Evolutionary conservation across 2,888 invertebrate genomes (phyloP).

Genomic region (Anaspis maculata): DNA sequence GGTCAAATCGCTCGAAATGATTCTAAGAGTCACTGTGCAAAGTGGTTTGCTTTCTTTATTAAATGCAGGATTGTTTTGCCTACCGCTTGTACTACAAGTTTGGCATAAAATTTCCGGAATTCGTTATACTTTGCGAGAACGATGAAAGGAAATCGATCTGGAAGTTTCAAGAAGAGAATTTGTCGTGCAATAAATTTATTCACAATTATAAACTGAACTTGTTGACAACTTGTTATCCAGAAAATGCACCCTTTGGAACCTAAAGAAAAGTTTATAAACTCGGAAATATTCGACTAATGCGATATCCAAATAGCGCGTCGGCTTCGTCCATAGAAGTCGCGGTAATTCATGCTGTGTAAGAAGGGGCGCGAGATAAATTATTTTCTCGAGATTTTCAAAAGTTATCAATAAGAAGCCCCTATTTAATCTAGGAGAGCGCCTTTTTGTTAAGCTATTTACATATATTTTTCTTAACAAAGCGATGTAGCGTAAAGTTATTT

Average conservation of each 20-base stretch:
- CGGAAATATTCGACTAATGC: not conserved
- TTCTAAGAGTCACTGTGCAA: too few relatives aligned
- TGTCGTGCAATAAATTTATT: not conserved
- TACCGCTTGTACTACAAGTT: too few relatives aligned
- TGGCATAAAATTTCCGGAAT: too few relatives aligned
- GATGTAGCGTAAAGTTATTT: too few relatives aligned
- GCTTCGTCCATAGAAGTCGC: not conserved
- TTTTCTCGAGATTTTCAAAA: not conserved
- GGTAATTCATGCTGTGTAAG: not conserved
- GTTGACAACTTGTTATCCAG: not conserved
- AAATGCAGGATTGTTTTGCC: too few relatives aligned
- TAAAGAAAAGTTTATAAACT: not conserved
- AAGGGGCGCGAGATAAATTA: not conserved
- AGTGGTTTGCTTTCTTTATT: too few relatives aligned
- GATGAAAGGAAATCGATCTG: too few relatives aligned
- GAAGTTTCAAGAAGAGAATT: too few relatives aligned
- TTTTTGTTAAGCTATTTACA: slow-evolving; percentile 2
- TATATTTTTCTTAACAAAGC: slow-evolving; percentile 2
- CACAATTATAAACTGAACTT: not conserved
- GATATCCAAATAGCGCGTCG: not conserved
- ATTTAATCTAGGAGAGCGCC: not conserved
- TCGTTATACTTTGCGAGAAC: too few relatives aligned
- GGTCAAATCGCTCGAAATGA: too few relatives aligned
- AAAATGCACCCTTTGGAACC: not conserved
- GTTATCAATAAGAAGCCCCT: slow-evolving; percentile 2